Conservation (phyloP, 2,888 invertebrate species). For the Eupithecia subfuscata region DNA sequence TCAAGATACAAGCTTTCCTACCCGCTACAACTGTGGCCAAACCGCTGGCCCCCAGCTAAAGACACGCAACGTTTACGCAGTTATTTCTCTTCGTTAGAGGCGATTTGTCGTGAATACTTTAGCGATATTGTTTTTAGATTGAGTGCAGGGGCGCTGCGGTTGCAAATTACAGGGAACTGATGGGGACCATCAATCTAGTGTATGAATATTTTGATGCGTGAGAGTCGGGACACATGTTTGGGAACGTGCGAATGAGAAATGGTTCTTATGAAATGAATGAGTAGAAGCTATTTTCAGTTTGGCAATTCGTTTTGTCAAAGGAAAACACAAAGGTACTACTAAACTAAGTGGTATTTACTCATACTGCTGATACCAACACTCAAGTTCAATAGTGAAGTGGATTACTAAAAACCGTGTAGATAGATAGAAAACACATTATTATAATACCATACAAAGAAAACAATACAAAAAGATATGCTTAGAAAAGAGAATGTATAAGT, state of each 20-base stretch:
- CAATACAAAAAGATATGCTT: too few relatives aligned
- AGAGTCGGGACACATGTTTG: not conserved
- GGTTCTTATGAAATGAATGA: not conserved
- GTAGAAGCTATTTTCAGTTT: not conserved
- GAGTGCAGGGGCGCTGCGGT: slow-evolving; percentile 66
- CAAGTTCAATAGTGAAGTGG: too few relatives aligned
- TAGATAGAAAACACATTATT: too few relatives aligned
- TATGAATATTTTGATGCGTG: slow-evolving; percentile 17
- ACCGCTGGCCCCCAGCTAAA: slow-evolving; percentile 65
- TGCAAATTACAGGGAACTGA: slow-evolving; percentile 40
- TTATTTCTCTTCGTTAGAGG: slow-evolving; percentile 83
- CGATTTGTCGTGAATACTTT: slow-evolving; percentile 84
- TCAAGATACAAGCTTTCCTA: too few relatives aligned
- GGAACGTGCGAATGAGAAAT: not conserved
- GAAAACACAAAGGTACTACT: not conserved
- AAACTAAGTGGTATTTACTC: too few relatives aligned
- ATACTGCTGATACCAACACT: too few relatives aligned
- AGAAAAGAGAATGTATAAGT: too few relatives aligned
- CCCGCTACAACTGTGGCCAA: slow-evolving; percentile 54
- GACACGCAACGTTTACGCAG: slow-evolving; percentile 76
- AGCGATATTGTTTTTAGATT: slow-evolving; percentile 83
- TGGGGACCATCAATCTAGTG: slow-evolving; percentile 35
- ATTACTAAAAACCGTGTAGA: too few relatives aligned
- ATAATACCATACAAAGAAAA: too few relatives aligned
- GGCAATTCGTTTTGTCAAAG: not conserved